These are phyloP conservation scores for Cyrtorhinus lividipennis DNA, from an alignment of 1,140 invertebrate species.

Conservation along the genomic window DNA sequence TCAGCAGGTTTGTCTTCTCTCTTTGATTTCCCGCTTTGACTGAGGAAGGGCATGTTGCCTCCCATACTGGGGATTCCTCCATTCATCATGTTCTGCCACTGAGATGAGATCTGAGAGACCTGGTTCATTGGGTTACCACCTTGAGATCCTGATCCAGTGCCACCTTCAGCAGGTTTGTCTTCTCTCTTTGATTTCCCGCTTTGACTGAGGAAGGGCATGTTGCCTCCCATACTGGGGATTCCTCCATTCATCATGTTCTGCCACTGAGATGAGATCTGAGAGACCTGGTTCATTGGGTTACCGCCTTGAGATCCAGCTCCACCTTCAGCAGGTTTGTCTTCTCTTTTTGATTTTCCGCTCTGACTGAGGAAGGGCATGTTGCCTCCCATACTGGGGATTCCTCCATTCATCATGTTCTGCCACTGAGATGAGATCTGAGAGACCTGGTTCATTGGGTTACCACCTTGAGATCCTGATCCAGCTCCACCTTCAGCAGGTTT, in stretches of 20 bases:
- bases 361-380: background rate
- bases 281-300: background rate
- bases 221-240: background rate
- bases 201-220: background rate
- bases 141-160: background rate
- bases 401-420: background rate
- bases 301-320: background rate
- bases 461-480: background rate
- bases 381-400: background rate
- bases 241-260: background rate
- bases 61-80: background rate
- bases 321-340: background rate
- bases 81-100: background rate
- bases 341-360: background rate
- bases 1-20: background rate
- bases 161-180: background rate
- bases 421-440: background rate
- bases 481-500: background rate
- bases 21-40: background rate
- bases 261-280: background rate
- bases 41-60: background rate
- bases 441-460: background rate
- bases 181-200: background rate
- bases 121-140: background rate
- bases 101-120: background rate